Base-by-base conservation (phyloP, 2,888 invertebrate genomes). In the Stenotaenia linearis region DNA sequence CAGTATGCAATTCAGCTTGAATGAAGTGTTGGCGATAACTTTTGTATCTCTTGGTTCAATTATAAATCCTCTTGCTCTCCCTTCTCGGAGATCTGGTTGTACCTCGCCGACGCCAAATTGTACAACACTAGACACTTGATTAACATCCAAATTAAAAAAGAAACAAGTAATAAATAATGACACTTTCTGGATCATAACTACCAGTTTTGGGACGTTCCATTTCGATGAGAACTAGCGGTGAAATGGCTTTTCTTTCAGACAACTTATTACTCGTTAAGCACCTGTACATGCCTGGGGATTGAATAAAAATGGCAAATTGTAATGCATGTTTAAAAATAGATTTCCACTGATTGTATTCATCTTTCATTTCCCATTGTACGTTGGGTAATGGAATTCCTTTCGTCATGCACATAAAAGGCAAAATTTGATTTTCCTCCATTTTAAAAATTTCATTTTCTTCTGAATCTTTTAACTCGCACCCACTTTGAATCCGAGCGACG, bases 301-400 rank as follows among this genome's bases (percentile, higher is more conserved):
- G 69, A 12, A 28, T 28, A 69, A 69, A 69, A 10, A 69, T 28
- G 15, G 28, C 69, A 69, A 69, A 69, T 69, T 69, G 69, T 28
- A 25, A 15, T 28, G 28, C 1, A 28, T 69, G 25, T 69, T 69
- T 69, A 69, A 69, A 69, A 25, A 69, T 25, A 69, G 69, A 28
- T 25, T 69, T 25, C 69, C 69, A 69, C 28, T 69, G 25, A 28
- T 69, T 28, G 69, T 69, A 25, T 25, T 69, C 69, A 12, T 69
- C 28, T 69, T 69, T 69, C 69, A 69, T 69, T 69, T 69, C 69
- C 69, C 69, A 69, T 15, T 69, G 12, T n/a, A 69, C 25, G n/a
- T 6, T 69, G 23, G 69, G 69, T 69, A 69, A 28, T 25, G 69
- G 69, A 12, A 69, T 69, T 69, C 69, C 69, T 25, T 69, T 25